Evolutionary conservation across 2,797 vertebrate genomes (phyloP), one percentile per base, ranked within the genome.

Genomic region (Hylomyscus alleni): DNA sequence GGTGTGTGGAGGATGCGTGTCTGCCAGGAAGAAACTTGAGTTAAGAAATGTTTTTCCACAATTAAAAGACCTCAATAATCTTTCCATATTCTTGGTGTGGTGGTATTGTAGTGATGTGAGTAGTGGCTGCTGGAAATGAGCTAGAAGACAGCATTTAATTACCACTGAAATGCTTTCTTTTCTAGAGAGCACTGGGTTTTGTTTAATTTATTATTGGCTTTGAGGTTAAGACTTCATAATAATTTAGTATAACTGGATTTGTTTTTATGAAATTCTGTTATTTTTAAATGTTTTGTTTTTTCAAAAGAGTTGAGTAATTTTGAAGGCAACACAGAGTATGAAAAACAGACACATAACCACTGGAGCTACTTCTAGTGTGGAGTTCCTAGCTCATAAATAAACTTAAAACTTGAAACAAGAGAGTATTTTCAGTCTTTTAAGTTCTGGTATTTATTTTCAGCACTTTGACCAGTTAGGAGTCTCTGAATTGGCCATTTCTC

Each of bases 271-370:
- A 95, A 56, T 54, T 85, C 37, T 50, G 75, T 72, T 85, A 84
- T 60, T 91, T 95, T 94, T 90, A 84, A 90, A 56, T 4, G 15
- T 77, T 78, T 86, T 72, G 26, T 67, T 26, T 62, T 97, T 56
- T 95, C 85, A 85, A 92, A 81, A 89, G 40, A 86, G 13, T 90
- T 92, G 62, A 90, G 47, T 93, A 82, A 91, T 82, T 86, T 91
- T 29, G 40, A 95, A 95, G 93, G 84, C 60, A 84, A 50, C 47
- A 76, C 31, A 40, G 56, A 56, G 54, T 60, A 96, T 89, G 26
- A 50, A 95, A 96, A 94, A 84, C 60, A 94, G 69, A 95, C 8
- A 69, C 15, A 58, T 69, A 93, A 89, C n/a, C 31, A 47, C 62
- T 54, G 44, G 1, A 22, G 15, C 17, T 84, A n/a, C 14, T 92